Conservation (phyloP, 1,140 invertebrate genomes). For the Sarcophaga bullata region DNA sequence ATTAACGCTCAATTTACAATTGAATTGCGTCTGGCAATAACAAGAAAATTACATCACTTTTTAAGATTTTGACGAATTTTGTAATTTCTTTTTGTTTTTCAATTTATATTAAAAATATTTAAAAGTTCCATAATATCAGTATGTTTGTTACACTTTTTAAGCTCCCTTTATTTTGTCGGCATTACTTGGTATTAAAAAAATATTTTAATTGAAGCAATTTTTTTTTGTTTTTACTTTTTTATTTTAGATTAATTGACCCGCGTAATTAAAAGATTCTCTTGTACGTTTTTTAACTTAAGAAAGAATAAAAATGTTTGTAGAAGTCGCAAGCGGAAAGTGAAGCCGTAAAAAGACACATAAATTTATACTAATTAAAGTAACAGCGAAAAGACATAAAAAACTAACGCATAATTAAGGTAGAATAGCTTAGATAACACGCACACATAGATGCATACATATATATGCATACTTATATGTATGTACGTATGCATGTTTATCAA, state of each 20-base stretch:
- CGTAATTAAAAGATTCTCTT: not conserved
- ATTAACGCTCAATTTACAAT: not conserved
- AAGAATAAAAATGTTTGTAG: not conserved
- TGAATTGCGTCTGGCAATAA: not conserved
- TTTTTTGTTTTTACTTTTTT: not conserved
- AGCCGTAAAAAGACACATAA: not conserved
- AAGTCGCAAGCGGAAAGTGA: not conserved
- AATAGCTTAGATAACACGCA: not conserved
- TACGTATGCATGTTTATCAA: too few species aligned
- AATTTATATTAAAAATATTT: not conserved
- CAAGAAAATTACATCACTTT: conserved; percentile 13
- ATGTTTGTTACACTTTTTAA: too few species aligned
- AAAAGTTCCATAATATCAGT: not conserved
- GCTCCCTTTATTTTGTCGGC: not conserved
- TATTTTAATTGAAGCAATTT: not conserved
- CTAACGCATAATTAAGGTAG: not conserved
- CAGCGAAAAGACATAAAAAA: not conserved
- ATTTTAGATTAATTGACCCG: conserved; percentile 1
- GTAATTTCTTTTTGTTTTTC: not conserved
- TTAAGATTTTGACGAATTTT: not conserved
- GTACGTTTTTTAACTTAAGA: not conserved
- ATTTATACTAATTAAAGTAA: conserved; percentile 14
- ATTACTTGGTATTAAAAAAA: not conserved
- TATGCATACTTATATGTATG: too few species aligned
- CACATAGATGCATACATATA: too few species aligned